Conservation (phyloP, 2,797 vertebrate species). For the Sebastes variabilis region DNA sequence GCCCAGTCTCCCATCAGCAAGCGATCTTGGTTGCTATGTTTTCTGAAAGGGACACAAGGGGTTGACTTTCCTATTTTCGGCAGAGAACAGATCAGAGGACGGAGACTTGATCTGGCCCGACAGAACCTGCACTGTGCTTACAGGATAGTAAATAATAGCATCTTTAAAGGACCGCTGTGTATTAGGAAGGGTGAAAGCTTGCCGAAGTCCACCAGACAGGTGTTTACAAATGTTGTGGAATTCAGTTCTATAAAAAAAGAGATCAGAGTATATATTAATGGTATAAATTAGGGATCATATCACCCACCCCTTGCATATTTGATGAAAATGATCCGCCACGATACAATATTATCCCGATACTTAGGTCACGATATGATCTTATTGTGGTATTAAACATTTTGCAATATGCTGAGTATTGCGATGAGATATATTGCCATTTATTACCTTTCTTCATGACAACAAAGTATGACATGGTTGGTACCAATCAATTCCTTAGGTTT, state of each 20-base stretch:
- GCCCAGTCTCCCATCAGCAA: background rate
- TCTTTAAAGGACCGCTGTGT: background rate
- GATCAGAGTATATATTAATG: background rate
- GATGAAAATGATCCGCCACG: fast-evolving
- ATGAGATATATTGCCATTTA: too few species aligned
- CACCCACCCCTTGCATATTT: background rate
- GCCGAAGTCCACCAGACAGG: background rate
- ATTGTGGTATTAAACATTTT: too few species aligned
- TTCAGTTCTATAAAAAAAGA: background rate
- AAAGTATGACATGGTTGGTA: too few species aligned
- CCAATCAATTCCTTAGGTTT: too few species aligned
- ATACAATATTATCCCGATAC: too few species aligned
- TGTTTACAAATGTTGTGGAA: background rate
- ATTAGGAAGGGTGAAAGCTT: background rate
- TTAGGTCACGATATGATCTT: too few species aligned
- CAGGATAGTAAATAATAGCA: background rate
- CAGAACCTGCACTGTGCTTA: background rate
- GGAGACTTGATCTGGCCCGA: background rate
- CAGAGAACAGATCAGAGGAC: background rate
- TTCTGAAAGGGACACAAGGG: background rate
- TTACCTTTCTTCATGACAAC: too few species aligned
- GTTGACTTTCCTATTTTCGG: background rate
- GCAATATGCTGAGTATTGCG: too few species aligned
- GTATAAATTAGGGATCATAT: background rate
- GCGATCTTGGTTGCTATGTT: background rate